These are phyloP conservation scores for Podotricha telesiphe DNA, from an alignment of 2,888 invertebrate genomes.

Conservation along the genomic window DNA sequence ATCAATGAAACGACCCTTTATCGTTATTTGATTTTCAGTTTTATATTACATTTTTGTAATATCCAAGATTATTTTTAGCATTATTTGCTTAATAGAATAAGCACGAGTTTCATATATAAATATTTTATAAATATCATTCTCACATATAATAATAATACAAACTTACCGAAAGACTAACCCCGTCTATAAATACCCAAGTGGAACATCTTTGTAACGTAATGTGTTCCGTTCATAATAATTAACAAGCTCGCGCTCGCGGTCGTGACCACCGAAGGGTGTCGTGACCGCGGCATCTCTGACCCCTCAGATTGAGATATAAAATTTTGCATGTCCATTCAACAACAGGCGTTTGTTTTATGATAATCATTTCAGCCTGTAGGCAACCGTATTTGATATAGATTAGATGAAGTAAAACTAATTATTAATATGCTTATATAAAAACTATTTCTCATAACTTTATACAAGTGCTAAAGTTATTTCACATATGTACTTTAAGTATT, in stretches of 20 bases:
- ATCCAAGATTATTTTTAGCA: slow-evolving; percentile 20
- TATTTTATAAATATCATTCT: background rate
- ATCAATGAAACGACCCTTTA: slow-evolving; percentile 38
- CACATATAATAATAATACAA: background rate
- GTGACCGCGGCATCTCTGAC: slow-evolving; percentile 81
- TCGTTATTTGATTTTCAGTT: slow-evolving; percentile 30
- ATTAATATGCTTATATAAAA: background rate
- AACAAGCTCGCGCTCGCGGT: slow-evolving; percentile 54
- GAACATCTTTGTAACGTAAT: slow-evolving; percentile 68
- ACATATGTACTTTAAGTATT: background rate
- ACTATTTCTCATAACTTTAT: background rate
- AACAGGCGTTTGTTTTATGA: slow-evolving; percentile 73
- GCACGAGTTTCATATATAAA: background rate
- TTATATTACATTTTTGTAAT: slow-evolving; percentile 16
- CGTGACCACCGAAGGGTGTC: slow-evolving; percentile 83
- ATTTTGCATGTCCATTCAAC: slow-evolving; percentile 75
- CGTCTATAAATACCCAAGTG: slow-evolving; percentile 49
- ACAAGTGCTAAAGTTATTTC: background rate
- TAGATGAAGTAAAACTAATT: slow-evolving; percentile 24
- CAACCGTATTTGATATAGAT: slow-evolving; percentile 40
- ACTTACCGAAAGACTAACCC: background rate
- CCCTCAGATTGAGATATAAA: slow-evolving; percentile 82
- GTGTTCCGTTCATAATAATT: slow-evolving; percentile 64
- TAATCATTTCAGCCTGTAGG: slow-evolving; percentile 65
- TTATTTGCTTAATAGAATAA: slow-evolving; percentile 13